These are phyloP conservation scores for Myoxocephalus aenaeus DNA, from an alignment of 2,797 vertebrate species.

Conservation along the genomic window DNA sequence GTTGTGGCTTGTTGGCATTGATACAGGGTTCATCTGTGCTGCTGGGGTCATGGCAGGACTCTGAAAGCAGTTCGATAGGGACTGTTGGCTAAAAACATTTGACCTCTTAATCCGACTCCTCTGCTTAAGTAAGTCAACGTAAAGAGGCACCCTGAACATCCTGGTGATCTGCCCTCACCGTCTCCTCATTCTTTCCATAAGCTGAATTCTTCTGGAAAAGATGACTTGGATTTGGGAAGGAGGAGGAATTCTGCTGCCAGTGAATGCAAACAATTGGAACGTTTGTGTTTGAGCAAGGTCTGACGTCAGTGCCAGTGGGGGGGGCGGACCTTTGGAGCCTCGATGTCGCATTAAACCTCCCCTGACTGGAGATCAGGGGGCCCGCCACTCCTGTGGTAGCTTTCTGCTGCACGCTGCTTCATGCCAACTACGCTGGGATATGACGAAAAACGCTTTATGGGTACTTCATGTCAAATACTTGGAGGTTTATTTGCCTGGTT, in stretches of 20 bases:
- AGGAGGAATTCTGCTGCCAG: conserved; percentile 57
- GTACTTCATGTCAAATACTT: conserved; percentile 12
- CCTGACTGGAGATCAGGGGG: conserved; percentile 54
- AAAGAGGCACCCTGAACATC: conserved; percentile 2
- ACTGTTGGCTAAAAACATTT: conserved; percentile 4
- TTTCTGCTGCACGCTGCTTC: conserved; percentile 27
- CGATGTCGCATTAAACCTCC: conserved; percentile 61
- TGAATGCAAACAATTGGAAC: conserved; percentile 73
- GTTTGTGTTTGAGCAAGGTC: conserved; percentile 70
- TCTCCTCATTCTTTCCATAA: conserved; percentile 51
- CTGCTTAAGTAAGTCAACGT: conserved; percentile 19
- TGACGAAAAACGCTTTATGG: conserved; percentile 27
- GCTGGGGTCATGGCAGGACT: conserved; percentile 57
- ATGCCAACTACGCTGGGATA: conserved; percentile 30
- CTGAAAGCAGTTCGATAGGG: conserved; percentile 13
- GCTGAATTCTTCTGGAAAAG: conserved; percentile 60
- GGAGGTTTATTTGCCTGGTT: conserved; percentile 42
- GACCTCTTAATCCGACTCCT: conserved; percentile 22
- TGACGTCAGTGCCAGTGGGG: conserved; percentile 69
- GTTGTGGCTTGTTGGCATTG: conserved; percentile 41
- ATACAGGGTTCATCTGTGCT: conserved; percentile 45
- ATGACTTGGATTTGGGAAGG: conserved; percentile 56
- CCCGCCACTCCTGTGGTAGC: conserved; percentile 25
- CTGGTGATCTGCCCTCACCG: conserved; percentile 1
- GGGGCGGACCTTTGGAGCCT: conserved; percentile 38